Evolutionary conservation across 2,888 invertebrate genomes (phyloP), one percentile per base, ranked within the genome.

Genomic region (Himalopsyche anomala): DNA sequence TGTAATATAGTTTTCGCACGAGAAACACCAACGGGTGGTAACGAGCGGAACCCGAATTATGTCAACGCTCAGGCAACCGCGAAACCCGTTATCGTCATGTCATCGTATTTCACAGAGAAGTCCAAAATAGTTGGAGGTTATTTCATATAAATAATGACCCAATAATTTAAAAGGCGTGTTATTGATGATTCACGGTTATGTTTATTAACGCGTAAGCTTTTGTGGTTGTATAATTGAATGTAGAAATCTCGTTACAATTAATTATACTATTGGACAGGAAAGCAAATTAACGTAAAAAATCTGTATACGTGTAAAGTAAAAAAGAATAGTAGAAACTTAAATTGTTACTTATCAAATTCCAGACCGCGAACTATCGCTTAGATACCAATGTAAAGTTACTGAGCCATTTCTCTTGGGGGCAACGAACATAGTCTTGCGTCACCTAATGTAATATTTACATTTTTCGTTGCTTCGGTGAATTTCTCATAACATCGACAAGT

Each of bases 41-140:
- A 85, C 83, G 45, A 85, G 81, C 85, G 85, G 83, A 85, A 85
- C 85, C 85, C 85, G 56, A 85, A 85, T 85, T 85, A 85, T 85
- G 83, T 85, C 80, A 80, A 83, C 85, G 85, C 69, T 84, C 79
- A 38, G 84, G 84, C 74, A 45, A 79, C 15, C 85, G 55, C 82
- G 82, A 38, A 74, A 55, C 79, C 85, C 85, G 85, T 85, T 85
- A 82, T 40, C 69, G 62, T 62, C 62, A 62, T 62, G 62, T 62
- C 62, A 62, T 62, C 62, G 62, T 19, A n/a, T 62, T 62, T 19
- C n/a, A 56, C 56, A 19, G 62, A 62, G 62, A 28, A 19, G 62
- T 19, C 62, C 56, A 56, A 56, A 56, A 28, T 28, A 56, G 9
- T 51, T 15, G 51, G 15, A 51, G 15, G 51, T 51, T 51, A 51